Evolutionary conservation across 92 coral and sea anemone genomes (phyloP), one percentile per base, ranked within the genome.

Genomic region (Porites cylindrica): DNA sequence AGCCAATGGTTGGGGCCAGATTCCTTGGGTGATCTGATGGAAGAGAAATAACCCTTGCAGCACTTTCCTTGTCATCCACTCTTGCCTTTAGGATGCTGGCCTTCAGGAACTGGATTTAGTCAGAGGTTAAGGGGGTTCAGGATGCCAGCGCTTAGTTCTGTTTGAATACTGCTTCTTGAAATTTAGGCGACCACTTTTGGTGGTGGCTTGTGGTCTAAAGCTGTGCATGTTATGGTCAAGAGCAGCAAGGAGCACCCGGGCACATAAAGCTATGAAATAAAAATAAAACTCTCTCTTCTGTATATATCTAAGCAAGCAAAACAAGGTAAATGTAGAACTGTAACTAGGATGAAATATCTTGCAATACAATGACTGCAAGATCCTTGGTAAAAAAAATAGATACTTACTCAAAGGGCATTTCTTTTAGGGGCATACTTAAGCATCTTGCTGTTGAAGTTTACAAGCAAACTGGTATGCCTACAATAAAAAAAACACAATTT

Each of bases 341-440:
- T 9, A 61, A 56, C 18, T 14, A 1, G 50, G 50, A 26, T 4
- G 38, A 71, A 6, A 12, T 38, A 50, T 32, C n/a, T 32, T 54
- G 12, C 59, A 8, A 54, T 9, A 54, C 12, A 32, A 56, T 14
- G 12, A 11, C 19, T 29, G 38, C 38, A 29, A 29, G 38, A 29
- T 2, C 38, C 38, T 29, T 29, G 38, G 3, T 29, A 29, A 29
- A 29, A 21, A 29, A 29, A 29, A 29, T 29, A 29, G 38, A 29
- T 29, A 60, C 82, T 72, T 60, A 84, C 88, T 74, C 72, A 66
- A 72, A 84, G 17, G 17, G 71, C 18, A 72, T 70, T 65, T 51
- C 71, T 54, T 56, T 84, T 74, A n/a, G 88, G 88, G 51, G 82
- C 88, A 84, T 74, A 84, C 81, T 74, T 84, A 7, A 84, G 56